Conservation (phyloP, 2,888 invertebrate species). For the Meliscaeva auricollis region DNA sequence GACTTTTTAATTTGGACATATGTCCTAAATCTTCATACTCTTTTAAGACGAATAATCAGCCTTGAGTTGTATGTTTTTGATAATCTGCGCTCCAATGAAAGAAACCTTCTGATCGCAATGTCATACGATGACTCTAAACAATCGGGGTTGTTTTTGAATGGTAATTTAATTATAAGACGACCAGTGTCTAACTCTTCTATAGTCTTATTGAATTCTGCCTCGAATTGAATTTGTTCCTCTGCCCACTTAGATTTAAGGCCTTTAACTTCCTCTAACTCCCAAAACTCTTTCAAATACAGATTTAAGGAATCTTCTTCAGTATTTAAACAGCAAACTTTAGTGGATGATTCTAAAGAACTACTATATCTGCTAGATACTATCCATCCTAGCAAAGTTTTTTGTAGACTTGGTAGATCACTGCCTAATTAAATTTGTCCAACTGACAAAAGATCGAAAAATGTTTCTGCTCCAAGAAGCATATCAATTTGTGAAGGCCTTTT, state of each 20-base stretch:
- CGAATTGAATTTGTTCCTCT: background rate
- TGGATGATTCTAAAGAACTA: background rate
- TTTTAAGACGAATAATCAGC: background rate
- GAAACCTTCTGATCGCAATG: slow-evolving; percentile 38
- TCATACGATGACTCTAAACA: slow-evolving; percentile 2
- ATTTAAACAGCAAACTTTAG: background rate
- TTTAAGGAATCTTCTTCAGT: background rate
- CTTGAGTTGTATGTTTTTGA: background rate
- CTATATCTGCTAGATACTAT: slow-evolving; percentile 26
- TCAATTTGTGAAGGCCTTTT: slow-evolving; percentile 10
- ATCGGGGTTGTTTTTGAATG: background rate
- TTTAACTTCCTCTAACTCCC: slow-evolving; percentile 30
- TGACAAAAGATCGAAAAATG: slow-evolving; percentile 15
- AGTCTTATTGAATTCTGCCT: background rate
- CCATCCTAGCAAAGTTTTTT: slow-evolving; percentile 24
- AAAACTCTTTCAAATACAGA: slow-evolving; percentile 23
- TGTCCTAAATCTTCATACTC: background rate
- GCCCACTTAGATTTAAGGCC: background rate
- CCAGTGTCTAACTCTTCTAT: background rate
- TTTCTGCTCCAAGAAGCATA: slow-evolving; percentile 17
- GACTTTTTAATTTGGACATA: background rate
- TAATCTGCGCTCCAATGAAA: slow-evolving; percentile 40
- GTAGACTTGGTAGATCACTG: background rate
- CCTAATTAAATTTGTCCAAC: slow-evolving; percentile 14
- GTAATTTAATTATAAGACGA: background rate